Evolutionary conservation across 2,888 invertebrate genomes (phyloP).

Genomic region (Eledona agricola): DNA sequence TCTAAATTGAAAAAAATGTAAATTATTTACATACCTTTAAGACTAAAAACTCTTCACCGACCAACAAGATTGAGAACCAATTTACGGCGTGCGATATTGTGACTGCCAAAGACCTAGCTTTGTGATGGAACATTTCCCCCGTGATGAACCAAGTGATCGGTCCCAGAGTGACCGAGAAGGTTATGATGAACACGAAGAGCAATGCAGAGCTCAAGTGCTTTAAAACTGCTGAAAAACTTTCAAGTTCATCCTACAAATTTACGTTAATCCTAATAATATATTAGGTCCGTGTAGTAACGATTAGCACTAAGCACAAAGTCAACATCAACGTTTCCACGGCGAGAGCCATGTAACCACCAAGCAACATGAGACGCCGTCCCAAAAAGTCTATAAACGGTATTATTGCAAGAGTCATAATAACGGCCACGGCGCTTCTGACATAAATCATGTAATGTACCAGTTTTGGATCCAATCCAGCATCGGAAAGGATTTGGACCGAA

Average conservation of each 20-base stretch:
- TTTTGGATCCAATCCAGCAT: neutral
- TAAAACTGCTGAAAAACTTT: neutral
- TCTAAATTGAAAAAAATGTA: too few relatives aligned
- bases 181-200: neutral
- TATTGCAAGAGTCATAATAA: too few relatives aligned
- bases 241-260: neutral
- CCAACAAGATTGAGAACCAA: neutral
- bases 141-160: neutral
- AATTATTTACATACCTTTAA: constrained; percentile 1
- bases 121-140: neutral
- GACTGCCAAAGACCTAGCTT: neutral
- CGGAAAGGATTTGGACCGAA: neutral
- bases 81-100: neutral
- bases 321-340: too few relatives aligned
- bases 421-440: neutral
- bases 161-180: neutral
- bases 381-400: too few relatives aligned
- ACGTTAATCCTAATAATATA: neutral
- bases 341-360: too few relatives aligned
- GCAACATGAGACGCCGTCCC: too few relatives aligned
- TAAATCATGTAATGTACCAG: neutral
- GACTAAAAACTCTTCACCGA: neutral
- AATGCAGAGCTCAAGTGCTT: neutral
- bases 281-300: too few relatives aligned
- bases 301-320: too few relatives aligned